Evolutionary conservation across 2,888 invertebrate genomes (phyloP).

Genomic region (Acrobasis suavella): DNA sequence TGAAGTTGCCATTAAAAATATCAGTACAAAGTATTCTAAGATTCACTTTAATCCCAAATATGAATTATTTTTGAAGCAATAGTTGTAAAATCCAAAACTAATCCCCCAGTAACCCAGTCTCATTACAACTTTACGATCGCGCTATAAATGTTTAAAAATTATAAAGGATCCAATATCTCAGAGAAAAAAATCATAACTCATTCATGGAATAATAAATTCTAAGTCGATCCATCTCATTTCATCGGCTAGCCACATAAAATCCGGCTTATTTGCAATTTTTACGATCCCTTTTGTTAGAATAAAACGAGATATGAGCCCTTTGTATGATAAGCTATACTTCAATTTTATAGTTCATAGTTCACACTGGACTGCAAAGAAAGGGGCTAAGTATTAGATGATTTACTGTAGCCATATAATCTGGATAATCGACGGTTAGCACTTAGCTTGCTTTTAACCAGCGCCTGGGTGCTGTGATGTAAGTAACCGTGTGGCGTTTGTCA

Average conservation of each 20-base stretch:
- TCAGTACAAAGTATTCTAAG: too few relatives aligned
- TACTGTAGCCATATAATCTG: slow-evolving; percentile 71
- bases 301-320: slow-evolving; percentile 69
- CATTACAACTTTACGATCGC: background rate
- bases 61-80: too few relatives aligned
- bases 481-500: slow-evolving; percentile 12
- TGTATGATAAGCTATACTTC: slow-evolving; percentile 71
- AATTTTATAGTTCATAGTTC: slow-evolving; percentile 81
- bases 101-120: background rate
- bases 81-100: background rate
- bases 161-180: slow-evolving; percentile 1
- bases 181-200: slow-evolving; percentile 38
- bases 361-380: slow-evolving; percentile 55
- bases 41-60: too few relatives aligned
- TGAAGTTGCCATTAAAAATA: too few relatives aligned
- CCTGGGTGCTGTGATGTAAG: slow-evolving; percentile 35
- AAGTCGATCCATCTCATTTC: slow-evolving; percentile 60
- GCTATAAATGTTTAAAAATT: background rate
- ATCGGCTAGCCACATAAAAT: slow-evolving; percentile 55
- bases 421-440: slow-evolving; percentile 72
- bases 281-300: slow-evolving; percentile 66
- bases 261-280: slow-evolving; percentile 74
- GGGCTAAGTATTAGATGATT: slow-evolving; percentile 73
- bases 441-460: slow-evolving; percentile 50
- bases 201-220: slow-evolving; percentile 40